Base-by-base conservation (phyloP, 2,888 invertebrate genomes). In the Syritta pipiens region DNA sequence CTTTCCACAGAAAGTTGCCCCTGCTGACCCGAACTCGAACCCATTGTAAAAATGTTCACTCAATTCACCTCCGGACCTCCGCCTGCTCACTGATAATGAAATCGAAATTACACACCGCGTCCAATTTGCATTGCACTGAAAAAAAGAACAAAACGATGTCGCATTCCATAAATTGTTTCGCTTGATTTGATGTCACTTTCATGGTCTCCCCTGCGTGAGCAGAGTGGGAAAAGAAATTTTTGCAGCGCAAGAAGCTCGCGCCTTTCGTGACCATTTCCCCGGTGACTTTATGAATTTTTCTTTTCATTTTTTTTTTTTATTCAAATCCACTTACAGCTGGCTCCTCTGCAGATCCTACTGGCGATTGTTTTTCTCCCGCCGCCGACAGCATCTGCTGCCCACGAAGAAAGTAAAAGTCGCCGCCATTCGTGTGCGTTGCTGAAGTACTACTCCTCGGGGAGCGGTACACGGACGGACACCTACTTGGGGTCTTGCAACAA, bases 101-200 rank as follows among this genome's bases (percentile, higher is more conserved):
- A n/a, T n/a, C n/a, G n/a, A n/a, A n/a, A n/a, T n/a, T 6, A n/a
- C 12, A 12, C 37, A 4, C 20, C 6, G 22, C 48, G 37, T 62
- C 7, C 30, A 69, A 76, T 69, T 51, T 49, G 53, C 46, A 42
- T 68, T 17, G 37, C 26, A 49, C 30, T 35, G 1, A 22, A 57
- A 57, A 24, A 19, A 32, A 24, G n/a, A n/a, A n/a, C n/a, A n/a
- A n/a, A n/a, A n/a, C n/a, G n/a, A n/a, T 9, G 1, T 51, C 37
- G 19, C 65, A 67, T 77, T 72, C 71, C 48, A 48, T 35, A 67
- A 71, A 55, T 72, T 26, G 71, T 32, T 77, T 71, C 71, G 71
- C 71, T 60, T 71, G 53, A 77, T 71, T 72, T 40, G 59, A 60
- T 67, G 77, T 59, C 59, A 77, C 72, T 72, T 77, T 77, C 77